Conservation (phyloP, 2,888 invertebrate genomes). For the Cantharis rustica region DNA sequence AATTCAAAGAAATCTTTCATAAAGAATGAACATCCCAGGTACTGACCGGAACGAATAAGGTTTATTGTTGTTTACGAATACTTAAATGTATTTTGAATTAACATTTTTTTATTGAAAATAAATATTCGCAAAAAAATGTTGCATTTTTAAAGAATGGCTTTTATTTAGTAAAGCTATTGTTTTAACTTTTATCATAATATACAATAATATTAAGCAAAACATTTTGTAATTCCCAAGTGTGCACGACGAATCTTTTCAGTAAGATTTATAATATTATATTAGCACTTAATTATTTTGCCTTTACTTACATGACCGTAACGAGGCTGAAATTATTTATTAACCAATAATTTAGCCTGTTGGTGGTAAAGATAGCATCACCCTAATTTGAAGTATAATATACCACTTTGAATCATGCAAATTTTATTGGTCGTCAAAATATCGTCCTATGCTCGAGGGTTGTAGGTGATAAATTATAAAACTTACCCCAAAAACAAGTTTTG, state of each 20-base stretch:
- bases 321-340: neutral
- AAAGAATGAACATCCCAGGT: slow-evolving; percentile 7
- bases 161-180: neutral
- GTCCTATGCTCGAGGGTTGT: too few species aligned
- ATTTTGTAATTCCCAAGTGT: neutral
- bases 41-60: neutral
- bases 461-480: too few species aligned
- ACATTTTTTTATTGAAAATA: neutral
- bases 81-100: neutral
- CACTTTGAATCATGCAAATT: too few species aligned
- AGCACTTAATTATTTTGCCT: neutral
- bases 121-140: neutral
- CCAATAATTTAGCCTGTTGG: neutral
- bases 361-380: neutral
- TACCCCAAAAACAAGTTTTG: too few species aligned
- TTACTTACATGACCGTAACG: neutral
- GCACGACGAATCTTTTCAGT: neutral
- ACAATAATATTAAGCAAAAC: neutral
- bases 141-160: neutral
- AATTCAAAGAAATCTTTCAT: slow-evolving; percentile 8
- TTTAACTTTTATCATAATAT: neutral
- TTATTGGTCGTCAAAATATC: too few species aligned
- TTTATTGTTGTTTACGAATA: neutral
- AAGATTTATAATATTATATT: neutral
- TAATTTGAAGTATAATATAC: too few species aligned